phyloP scores from a whole-genome alignment of 2,797 vertebrate genomes.

The Lagocephalus sceleratus region DNA sequence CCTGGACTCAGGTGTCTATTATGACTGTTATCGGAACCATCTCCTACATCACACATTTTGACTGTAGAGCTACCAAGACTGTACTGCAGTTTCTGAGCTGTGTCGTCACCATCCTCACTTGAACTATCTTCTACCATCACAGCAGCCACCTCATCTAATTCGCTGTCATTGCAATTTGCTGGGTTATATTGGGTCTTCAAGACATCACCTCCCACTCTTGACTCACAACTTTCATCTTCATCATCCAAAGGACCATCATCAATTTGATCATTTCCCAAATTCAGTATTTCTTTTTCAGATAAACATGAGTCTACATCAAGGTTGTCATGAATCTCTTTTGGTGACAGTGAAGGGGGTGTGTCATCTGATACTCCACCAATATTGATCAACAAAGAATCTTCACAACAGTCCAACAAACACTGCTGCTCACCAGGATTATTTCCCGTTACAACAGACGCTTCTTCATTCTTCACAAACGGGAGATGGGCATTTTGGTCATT shows the following conservation, averaged over 20 bases:
- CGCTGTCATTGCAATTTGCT: background rate
- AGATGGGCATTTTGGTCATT: slow-evolving; percentile 20
- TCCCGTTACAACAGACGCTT: slow-evolving; percentile 1
- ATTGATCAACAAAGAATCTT: slow-evolving; percentile 25
- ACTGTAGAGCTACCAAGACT: slow-evolving; percentile 50
- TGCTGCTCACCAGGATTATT: slow-evolving; percentile 12
- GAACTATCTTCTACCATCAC: slow-evolving; percentile 26
- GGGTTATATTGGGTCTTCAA: background rate
- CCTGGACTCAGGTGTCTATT: slow-evolving; percentile 3
- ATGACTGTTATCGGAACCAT: slow-evolving; percentile 12
- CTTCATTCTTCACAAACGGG: slow-evolving; percentile 2
- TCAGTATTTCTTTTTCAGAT: slow-evolving; percentile 16
- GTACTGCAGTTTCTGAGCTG: slow-evolving; percentile 51
- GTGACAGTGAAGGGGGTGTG: slow-evolving; percentile 36
- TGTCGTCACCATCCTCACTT: slow-evolving; percentile 66
- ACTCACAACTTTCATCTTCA: slow-evolving; percentile 36
- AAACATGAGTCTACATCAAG: slow-evolving; percentile 8
- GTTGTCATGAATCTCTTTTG: background rate
- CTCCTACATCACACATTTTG: slow-evolving; percentile 27
- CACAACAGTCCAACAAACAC: slow-evolving; percentile 13
- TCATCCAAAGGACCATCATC: slow-evolving; percentile 52
- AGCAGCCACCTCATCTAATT: slow-evolving; percentile 5
- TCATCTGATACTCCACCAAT: slow-evolving; percentile 21
- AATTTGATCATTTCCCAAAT: slow-evolving; percentile 20
- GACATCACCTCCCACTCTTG: background rate